Evolutionary conservation across 2,113 vertebrate genomes (phyloP).

Genomic region (Nerophis lumbriciformis): DNA sequence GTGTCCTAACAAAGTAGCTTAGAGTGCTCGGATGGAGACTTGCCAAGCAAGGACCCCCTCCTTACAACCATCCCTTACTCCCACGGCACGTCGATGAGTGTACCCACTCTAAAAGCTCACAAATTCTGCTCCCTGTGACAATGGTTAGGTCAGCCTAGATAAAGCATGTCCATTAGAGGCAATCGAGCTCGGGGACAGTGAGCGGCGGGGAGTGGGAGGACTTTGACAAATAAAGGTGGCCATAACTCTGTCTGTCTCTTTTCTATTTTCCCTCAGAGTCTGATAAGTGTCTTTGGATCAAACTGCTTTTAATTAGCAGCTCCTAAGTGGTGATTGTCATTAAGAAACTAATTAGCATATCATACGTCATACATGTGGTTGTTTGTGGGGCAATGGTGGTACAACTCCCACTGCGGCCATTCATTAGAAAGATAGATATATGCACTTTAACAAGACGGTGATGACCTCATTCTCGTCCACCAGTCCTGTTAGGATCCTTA

Average conservation of each 20-base stretch:
- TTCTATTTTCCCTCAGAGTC: conserved; percentile 19
- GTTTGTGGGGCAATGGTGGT: conserved; percentile 19
- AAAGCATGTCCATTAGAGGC: conserved; percentile 78
- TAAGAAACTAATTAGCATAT: conserved; percentile 59
- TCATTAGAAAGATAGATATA: conserved; percentile 3
- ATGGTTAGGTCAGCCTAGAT: conserved; percentile 73
- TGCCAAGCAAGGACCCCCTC: conserved; percentile 53
- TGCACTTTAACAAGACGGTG: neutral
- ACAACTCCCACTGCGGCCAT: conserved; percentile 26
- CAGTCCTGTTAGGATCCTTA: neutral
- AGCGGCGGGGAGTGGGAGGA: conserved; percentile 40
- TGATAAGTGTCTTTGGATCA: conserved; percentile 54
- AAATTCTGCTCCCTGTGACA: conserved; percentile 71
- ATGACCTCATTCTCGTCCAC: neutral
- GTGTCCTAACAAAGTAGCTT: conserved; percentile 61
- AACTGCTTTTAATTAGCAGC: conserved; percentile 61
- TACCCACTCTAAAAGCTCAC: conserved; percentile 72
- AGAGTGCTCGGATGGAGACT: conserved; percentile 61
- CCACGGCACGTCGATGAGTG: conserved; percentile 40
- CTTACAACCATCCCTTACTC: neutral
- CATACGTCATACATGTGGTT: neutral
- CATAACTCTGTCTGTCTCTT: conserved; percentile 57
- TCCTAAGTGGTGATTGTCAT: conserved; percentile 56
- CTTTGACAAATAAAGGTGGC: conserved; percentile 57
- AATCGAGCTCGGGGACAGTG: conserved; percentile 62